A percentile compares a stretch with the other conserved stretches of the same genome.
phyloP scores from a whole-genome alignment of 1,140 invertebrate species.

The Drosophila rufa region DNA sequence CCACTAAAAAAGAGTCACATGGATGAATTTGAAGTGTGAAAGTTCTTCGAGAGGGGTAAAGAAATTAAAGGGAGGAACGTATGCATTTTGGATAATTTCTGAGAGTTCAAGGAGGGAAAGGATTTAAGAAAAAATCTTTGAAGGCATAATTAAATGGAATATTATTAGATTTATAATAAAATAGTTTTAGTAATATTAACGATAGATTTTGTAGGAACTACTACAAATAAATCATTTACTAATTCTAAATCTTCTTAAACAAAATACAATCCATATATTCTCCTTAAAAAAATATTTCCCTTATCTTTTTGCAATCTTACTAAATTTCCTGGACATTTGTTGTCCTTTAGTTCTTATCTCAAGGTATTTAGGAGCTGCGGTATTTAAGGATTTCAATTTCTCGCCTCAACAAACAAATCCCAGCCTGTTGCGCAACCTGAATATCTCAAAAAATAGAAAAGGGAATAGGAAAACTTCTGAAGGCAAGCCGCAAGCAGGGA shows the following conservation, averaged over 20 bases:
- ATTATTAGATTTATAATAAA: background rate
- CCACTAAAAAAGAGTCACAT: constrained; percentile 53
- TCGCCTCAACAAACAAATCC: constrained; percentile 40
- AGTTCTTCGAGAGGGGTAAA: constrained; percentile 3
- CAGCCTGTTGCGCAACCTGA: constrained; percentile 63
- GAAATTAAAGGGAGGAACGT: background rate
- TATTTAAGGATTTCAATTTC: constrained; percentile 56
- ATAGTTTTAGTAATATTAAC: background rate
- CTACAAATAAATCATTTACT: background rate
- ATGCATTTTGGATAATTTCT: background rate
- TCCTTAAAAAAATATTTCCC: background rate
- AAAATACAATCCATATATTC: background rate
- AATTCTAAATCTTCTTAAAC: background rate
- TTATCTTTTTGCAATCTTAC: constrained; percentile 5
- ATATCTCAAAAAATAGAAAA: constrained; percentile 1
- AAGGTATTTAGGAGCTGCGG: constrained; percentile 32
- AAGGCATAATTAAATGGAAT: background rate
- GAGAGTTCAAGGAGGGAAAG: background rate
- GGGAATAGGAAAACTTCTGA: constrained; percentile 44
- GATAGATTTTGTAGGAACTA: no score
- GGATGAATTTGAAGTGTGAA: constrained; percentile 53
- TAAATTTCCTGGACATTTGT: constrained; percentile 18
- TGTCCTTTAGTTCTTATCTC: constrained; percentile 13
- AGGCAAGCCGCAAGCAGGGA: constrained; percentile 42
- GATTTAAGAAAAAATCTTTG: background rate